Percentiles rank a stretch among this genome's conserved stretches.
These are phyloP conservation scores for Leptinotarsa lineolata DNA, from an alignment of 1,140 invertebrate species.

Conservation along the genomic window DNA sequence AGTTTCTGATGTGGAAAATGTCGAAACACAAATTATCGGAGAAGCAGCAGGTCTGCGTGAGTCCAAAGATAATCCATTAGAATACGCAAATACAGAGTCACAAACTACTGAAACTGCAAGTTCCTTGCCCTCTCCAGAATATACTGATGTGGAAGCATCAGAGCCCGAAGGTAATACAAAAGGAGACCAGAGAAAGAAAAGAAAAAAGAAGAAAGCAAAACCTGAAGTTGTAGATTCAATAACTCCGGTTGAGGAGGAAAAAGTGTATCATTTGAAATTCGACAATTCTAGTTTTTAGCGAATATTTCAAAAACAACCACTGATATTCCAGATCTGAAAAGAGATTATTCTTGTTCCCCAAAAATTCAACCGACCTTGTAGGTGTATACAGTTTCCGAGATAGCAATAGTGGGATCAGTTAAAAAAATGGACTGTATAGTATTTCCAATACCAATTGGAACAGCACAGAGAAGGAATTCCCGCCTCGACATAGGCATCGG, in stretches of 20 bases:
- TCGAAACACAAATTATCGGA: constrained; percentile 11
- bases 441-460: no score
- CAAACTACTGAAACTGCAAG: constrained; percentile 40
- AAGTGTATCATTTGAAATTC: no score
- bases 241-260: constrained; percentile 27
- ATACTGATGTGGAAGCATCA: constrained; percentile 38
- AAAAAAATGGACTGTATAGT: no score
- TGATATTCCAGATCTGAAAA: no score
- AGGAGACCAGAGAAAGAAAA: constrained; percentile 27
- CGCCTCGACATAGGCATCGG: no score
- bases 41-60: constrained; percentile 8
- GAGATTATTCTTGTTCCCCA: no score
- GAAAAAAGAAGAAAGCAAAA: constrained; percentile 31
- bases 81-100: constrained; percentile 15
- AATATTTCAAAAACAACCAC: no score
- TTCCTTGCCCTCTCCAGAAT: constrained; percentile 37
- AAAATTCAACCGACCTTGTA: no score
- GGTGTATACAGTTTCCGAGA: no score
- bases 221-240: constrained; percentile 10
- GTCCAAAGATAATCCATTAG: not conserved
- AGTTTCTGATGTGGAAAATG: not conserved
- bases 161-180: constrained; percentile 12
- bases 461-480: no score
- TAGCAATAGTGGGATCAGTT: no score
- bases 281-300: no score